These are phyloP conservation scores for Papilio demoleus DNA, from an alignment of 2,888 invertebrate species.

Conservation along the genomic window DNA sequence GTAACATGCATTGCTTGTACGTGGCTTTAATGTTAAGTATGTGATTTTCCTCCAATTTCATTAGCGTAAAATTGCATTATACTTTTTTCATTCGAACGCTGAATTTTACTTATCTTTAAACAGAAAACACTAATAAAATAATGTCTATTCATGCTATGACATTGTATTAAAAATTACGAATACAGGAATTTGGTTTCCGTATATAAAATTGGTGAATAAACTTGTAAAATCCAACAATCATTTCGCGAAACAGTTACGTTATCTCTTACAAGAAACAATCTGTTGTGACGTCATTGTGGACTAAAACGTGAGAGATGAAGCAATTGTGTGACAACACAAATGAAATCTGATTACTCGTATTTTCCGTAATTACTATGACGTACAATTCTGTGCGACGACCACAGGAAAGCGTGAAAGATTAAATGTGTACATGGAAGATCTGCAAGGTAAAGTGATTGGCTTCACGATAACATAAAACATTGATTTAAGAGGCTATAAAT, in stretches of 20 bases:
- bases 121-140: no score
- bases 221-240: slow-evolving; percentile 26
- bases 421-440: slow-evolving; percentile 6
- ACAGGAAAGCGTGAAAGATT: slow-evolving; percentile 29
- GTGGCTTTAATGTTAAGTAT: no score
- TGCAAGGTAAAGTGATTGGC: background rate
- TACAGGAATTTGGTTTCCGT: background rate
- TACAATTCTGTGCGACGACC: slow-evolving; percentile 23
- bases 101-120: no score
- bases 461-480: background rate
- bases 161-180: background rate
- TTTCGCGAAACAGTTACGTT: slow-evolving; percentile 35
- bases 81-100: background rate
- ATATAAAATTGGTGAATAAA: slow-evolving; percentile 8
- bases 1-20: background rate
- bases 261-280: slow-evolving; percentile 36
- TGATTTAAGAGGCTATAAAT: background rate
- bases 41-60: no score
- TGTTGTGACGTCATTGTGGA: slow-evolving; percentile 17
- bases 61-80: background rate
- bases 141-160: no score
- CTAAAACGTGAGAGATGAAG: slow-evolving; percentile 30
- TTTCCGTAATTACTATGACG: slow-evolving; percentile 33
- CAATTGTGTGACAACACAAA: slow-evolving; percentile 11
- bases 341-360: slow-evolving; percentile 5